Conservation (phyloP, 2,113 vertebrate genomes). For the Orthonyx spaldingii region DNA sequence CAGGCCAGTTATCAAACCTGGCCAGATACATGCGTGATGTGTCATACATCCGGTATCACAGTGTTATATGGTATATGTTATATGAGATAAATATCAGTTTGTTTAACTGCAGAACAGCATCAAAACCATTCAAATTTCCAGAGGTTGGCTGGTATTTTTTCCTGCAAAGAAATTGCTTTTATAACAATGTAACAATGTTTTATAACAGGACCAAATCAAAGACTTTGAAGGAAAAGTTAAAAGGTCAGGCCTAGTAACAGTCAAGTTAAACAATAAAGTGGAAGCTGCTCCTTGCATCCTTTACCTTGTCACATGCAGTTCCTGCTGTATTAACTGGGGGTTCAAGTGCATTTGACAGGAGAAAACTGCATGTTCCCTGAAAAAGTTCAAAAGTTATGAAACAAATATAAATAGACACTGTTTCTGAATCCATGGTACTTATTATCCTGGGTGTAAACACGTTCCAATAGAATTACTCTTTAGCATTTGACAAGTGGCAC, state of each 20-base stretch:
- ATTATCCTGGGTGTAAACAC: background rate
- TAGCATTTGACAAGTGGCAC: background rate
- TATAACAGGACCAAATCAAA: background rate
- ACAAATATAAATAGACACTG: background rate
- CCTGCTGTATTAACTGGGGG: background rate
- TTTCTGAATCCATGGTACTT: background rate
- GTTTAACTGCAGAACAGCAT: background rate
- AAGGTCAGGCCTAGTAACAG: conserved; percentile 32
- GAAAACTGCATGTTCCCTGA: background rate
- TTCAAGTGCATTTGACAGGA: background rate
- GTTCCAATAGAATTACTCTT: background rate
- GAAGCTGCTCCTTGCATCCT: background rate
- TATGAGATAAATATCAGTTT: background rate
- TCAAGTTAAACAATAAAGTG: conserved; percentile 55
- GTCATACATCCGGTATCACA: background rate
- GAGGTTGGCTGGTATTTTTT: background rate
- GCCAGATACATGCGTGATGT: background rate
- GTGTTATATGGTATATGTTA: background rate
- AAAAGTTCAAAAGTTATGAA: conserved; percentile 9
- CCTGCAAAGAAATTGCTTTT: background rate
- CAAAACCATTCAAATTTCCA: background rate
- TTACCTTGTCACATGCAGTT: conserved; percentile 3
- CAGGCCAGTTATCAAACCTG: background rate
- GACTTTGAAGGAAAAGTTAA: conserved; percentile 6
- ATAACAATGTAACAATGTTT: background rate